A percentile compares a stretch with the other conserved stretches of the same genome.
These are phyloP conservation scores for Penaeus vannamei DNA, from an alignment of 1,140 invertebrate species.

Conservation along the genomic window DNA sequence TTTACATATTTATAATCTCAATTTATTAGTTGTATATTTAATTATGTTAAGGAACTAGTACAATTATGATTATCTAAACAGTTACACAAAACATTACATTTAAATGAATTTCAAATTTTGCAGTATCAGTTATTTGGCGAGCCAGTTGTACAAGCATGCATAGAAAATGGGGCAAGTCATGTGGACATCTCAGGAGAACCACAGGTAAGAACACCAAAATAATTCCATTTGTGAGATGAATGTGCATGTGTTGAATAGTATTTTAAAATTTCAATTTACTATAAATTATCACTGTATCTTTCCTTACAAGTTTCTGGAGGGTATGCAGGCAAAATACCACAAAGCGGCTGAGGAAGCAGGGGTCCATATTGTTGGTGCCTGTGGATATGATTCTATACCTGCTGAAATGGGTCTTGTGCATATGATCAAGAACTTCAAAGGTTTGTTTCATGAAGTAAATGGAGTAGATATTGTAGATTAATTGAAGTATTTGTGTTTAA, in stretches of 20 bases:
- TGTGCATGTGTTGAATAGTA: not conserved
- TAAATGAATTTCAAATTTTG: constrained; percentile 7
- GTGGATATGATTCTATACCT: constrained; percentile 91
- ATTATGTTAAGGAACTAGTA: not conserved
- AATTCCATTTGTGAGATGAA: not conserved
- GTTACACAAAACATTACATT: not conserved
- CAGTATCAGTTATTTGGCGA: constrained; percentile 89
- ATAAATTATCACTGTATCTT: not conserved
- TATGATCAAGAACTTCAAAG: constrained; percentile 75
- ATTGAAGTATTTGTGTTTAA: no score
- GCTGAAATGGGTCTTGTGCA: constrained; percentile 86
- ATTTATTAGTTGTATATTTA: not conserved
- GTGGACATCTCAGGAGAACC: constrained; percentile 94
- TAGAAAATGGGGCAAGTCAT: constrained; percentile 86
- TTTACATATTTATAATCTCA: not conserved
- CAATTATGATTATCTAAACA: not conserved
- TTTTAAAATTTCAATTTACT: no score
- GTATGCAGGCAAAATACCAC: constrained; percentile 87
- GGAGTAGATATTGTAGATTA: not conserved
- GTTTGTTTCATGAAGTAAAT: constrained; percentile 19
- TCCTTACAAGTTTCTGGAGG: constrained; percentile 83
- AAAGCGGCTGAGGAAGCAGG: constrained; percentile 82
- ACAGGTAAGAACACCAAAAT: constrained; percentile 56
- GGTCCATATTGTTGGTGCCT: constrained; percentile 88
- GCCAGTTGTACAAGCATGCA: constrained; percentile 89